Conservation (phyloP, 2,888 invertebrate genomes). For the Pandemis heparana region DNA sequence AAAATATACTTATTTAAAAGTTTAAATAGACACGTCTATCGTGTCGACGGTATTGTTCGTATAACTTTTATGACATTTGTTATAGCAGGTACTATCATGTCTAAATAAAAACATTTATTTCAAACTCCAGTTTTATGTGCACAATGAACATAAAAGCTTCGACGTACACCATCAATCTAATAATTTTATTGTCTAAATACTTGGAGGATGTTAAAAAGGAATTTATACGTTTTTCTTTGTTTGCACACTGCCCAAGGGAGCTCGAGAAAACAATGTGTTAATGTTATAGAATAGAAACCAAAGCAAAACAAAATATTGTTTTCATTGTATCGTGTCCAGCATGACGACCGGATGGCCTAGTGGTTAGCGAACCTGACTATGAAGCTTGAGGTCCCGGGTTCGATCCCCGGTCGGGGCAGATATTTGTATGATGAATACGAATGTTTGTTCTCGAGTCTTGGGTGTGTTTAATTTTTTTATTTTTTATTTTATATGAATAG, state of each 20-base stretch:
- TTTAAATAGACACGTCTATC: neutral
- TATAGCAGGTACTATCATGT: neutral
- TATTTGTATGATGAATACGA: no score
- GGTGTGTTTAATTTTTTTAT: no score
- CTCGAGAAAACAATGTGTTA: neutral
- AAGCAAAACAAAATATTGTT: neutral
- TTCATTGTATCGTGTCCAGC: no score
- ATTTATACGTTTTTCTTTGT: neutral
- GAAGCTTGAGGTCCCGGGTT: no score
- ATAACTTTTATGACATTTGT: conserved; percentile 8
- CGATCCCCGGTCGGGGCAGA: no score
- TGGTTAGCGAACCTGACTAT: no score
- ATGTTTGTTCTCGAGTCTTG: no score
- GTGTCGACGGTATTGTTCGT: neutral
- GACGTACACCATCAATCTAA: neutral
- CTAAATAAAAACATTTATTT: neutral
- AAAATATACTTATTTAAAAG: neutral
- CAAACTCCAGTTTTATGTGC: neutral
- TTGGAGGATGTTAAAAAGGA: neutral
- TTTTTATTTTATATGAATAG: no score
- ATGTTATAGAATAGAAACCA: neutral
- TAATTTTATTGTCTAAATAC: conserved; percentile 1
- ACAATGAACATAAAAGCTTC: neutral
- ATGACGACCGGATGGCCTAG: no score
- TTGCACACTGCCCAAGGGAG: neutral